Evolutionary conservation across 2,888 invertebrate species (phyloP), one percentile per base, ranked within the genome.

Genomic region (Chydorus sphaericus): DNA sequence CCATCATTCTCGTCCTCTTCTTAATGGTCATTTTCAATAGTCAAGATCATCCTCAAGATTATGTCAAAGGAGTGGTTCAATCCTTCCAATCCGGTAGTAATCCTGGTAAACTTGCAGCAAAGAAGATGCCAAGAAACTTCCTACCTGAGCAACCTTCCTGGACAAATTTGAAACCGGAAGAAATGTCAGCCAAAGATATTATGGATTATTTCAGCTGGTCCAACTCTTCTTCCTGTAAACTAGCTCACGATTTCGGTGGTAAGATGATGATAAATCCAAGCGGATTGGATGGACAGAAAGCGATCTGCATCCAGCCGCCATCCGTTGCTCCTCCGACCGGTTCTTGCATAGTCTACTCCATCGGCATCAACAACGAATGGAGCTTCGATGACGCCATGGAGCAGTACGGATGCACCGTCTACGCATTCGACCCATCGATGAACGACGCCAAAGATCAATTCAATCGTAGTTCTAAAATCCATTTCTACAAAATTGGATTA

Each of bases 341-440:
- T 10, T 8, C 53, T 29, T 57, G 57, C 33, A 30, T 57, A 16
- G 37, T 57, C 44, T 57, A 57, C 48, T 57, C 57, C 11, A 23
- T 57, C 31, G 59, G 60, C 3, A 60, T 59, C 16, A 59, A 58
- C 28, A 53, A 60, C 52, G 61, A 61, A 20, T 61, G 61, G 61
- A 59, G 59, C 5, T 61, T 61, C 31, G 61, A 61, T 51, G 59
- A 61, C 36, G 57, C 57, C 6, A 57, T 59, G 31, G 59, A 57
- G 26, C 54, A 49, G 29, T 59, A 59, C 20, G 61, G 61, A 10
- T 70, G 70, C 59, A 63, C 62, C 54, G 68, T 69, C 2, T 62
- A 66, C 61, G 65, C 69, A 3, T 69, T 65, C 62, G 69, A 69
- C 58, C 69, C 61, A 3, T 58, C 60, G 37, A 56, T 62, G 26